These are phyloP conservation scores for Coronaproctus castanopsis DNA, from an alignment of 2,888 invertebrate species.

Conservation along the genomic window DNA sequence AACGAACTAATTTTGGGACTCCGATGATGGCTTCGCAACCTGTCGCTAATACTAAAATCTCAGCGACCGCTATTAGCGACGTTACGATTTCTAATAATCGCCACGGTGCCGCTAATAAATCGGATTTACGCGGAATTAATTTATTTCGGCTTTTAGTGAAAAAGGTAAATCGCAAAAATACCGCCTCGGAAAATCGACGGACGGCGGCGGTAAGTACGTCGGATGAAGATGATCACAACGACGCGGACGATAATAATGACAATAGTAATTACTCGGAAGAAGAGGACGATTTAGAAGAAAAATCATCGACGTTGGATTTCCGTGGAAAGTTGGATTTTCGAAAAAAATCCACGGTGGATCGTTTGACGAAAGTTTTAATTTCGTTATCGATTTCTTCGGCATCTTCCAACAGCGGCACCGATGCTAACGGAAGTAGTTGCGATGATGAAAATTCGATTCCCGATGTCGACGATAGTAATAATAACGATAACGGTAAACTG, in stretches of 20 bases:
- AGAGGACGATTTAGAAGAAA: neutral
- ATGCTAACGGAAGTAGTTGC: neutral
- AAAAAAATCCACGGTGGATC: neutral
- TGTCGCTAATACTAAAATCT: too few species aligned
- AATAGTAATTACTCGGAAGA: neutral
- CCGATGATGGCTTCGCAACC: too few species aligned
- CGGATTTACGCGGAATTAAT: neutral
- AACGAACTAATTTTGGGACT: too few species aligned
- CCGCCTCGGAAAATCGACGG: neutral
- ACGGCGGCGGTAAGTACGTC: neutral
- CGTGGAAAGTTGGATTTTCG: too few species aligned
- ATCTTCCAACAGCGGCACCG: neutral
- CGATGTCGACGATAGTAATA: neutral
- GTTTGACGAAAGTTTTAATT: too few species aligned
- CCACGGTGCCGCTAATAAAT: neutral
- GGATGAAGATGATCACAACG: neutral
- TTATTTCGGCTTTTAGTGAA: neutral
- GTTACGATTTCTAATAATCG: too few species aligned
- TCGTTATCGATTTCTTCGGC: too few species aligned
- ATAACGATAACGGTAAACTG: neutral
- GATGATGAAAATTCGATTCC: neutral
- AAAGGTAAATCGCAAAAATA: neutral
- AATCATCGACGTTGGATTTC: neutral
- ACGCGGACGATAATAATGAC: neutral
- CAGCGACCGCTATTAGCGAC: too few species aligned